Conservation (phyloP, 2,888 invertebrate genomes). For the Arge pagana region DNA sequence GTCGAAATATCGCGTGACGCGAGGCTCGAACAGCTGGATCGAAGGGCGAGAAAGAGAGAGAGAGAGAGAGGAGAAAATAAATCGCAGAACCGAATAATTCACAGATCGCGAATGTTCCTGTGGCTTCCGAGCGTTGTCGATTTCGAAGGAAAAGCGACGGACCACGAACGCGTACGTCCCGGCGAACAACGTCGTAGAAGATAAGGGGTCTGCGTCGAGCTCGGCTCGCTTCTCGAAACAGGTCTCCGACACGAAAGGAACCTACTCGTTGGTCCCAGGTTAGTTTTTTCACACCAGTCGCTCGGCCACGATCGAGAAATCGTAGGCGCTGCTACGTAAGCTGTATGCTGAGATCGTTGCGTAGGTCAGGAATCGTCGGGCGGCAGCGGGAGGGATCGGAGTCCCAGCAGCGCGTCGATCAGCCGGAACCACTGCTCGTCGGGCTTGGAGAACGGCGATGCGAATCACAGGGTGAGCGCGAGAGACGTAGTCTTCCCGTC, state of each 20-base stretch:
- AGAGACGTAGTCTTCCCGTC: too few species aligned
- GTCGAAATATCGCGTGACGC: too few species aligned
- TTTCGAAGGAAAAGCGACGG: conserved; percentile 54
- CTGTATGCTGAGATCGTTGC: conserved; percentile 52
- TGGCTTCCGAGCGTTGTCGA: conserved; percentile 58
- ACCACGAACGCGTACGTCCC: conserved; percentile 47
- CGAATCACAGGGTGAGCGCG: conserved; percentile 63
- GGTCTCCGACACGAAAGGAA: conserved; percentile 62
- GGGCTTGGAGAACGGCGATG: conserved; percentile 63
- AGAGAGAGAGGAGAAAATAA: too few species aligned
- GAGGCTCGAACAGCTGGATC: too few species aligned
- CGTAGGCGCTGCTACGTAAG: conserved; percentile 43
- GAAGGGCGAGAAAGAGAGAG: too few species aligned
- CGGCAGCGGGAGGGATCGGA: conserved; percentile 69
- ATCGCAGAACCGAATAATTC: conserved; percentile 39
- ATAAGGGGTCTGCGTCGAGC: conserved; percentile 43
- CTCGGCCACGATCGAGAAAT: too few species aligned
- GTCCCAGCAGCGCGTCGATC: conserved; percentile 82
- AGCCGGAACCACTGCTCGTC: conserved; percentile 76
- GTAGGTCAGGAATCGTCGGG: conserved; percentile 61
- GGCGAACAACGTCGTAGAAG: conserved; percentile 1
- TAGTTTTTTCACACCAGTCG: conserved; percentile 54
- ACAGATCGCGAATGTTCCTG: conserved; percentile 56
- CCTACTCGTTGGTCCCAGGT: conserved; percentile 65
- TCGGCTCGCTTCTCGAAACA: conserved; percentile 55